phyloP scores from a whole-genome alignment of 2,888 invertebrate genomes.

The Euclidia mi region DNA sequence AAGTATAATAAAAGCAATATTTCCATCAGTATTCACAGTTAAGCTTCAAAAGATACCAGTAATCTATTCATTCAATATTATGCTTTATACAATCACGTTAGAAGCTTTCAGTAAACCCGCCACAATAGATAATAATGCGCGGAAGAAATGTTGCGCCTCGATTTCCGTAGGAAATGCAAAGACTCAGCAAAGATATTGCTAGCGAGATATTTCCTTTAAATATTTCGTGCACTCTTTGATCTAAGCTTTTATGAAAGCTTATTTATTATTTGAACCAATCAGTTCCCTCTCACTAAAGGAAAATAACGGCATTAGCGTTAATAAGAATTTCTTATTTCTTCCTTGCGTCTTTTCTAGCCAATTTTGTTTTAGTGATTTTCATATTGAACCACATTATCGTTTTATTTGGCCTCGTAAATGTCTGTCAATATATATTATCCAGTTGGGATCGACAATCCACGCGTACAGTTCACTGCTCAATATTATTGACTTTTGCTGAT shows the following conservation, averaged over 20 bases:
- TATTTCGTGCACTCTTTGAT: conserved; percentile 24
- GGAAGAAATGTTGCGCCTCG: conserved; percentile 68
- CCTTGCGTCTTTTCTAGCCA: not conserved
- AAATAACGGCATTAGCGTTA: conserved; percentile 1
- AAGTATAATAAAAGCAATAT: no score
- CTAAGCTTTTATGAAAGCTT: conserved; percentile 9
- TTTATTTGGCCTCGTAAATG: no score
- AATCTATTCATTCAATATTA: conserved; percentile 6
- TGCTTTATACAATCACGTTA: conserved; percentile 53
- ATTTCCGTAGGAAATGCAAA: conserved; percentile 72
- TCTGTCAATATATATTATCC: no score
- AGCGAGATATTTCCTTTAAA: conserved; percentile 47
- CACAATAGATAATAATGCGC: conserved; percentile 65
- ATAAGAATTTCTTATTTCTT: not conserved
- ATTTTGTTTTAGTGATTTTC: not conserved
- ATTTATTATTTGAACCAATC: conserved; percentile 15
- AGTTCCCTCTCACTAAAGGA: not conserved
- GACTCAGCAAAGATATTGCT: conserved; percentile 64
- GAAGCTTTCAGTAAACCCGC: conserved; percentile 52
- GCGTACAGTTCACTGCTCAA: no score
- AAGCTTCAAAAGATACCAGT: not conserved
- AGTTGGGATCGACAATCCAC: no score
- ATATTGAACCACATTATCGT: not conserved
- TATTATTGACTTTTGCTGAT: no score
- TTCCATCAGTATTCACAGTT: no score